phyloP scores from a whole-genome alignment of 2,113 vertebrate species.

The Podilymbus podiceps region DNA sequence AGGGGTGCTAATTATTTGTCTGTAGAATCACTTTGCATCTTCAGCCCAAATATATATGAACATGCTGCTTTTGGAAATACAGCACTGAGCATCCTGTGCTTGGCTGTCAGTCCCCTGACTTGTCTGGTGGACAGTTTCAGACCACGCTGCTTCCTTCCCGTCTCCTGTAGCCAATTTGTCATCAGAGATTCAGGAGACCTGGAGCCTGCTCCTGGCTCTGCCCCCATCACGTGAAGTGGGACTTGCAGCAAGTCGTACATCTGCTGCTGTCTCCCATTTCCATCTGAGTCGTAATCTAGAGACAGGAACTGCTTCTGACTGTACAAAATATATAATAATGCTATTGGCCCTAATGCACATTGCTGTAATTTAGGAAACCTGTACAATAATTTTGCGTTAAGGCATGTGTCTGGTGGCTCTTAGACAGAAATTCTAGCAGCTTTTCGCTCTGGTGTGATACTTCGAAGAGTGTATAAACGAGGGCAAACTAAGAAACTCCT shows the following conservation, averaged over 20 bases:
- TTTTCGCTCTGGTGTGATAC: not conserved
- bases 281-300: not conserved
- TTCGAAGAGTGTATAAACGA: not conserved
- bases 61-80: not conserved
- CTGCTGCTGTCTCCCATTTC: not conserved
- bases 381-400: not conserved
- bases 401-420: not conserved
- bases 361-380: not conserved
- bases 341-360: not conserved
- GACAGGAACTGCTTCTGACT: not conserved
- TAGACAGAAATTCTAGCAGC: not conserved
- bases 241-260: not conserved
- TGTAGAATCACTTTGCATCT: slow-evolving; percentile 51
- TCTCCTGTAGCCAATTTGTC: slow-evolving; percentile 18
- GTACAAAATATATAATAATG: not conserved
- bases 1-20: slow-evolving; percentile 43
- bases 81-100: not conserved
- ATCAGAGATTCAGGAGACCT: slow-evolving; percentile 3
- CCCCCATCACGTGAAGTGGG: not conserved
- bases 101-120: not conserved
- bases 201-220: not conserved
- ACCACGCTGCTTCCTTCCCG: slow-evolving; percentile 15
- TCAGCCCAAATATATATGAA: not conserved
- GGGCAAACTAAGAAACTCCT: not conserved
- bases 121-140: slow-evolving; percentile 20